Percentiles rank a stretch among this genome's conserved stretches.
Conservation (phyloP, 2,113 vertebrate species). For the Alethe castanea region DNA sequence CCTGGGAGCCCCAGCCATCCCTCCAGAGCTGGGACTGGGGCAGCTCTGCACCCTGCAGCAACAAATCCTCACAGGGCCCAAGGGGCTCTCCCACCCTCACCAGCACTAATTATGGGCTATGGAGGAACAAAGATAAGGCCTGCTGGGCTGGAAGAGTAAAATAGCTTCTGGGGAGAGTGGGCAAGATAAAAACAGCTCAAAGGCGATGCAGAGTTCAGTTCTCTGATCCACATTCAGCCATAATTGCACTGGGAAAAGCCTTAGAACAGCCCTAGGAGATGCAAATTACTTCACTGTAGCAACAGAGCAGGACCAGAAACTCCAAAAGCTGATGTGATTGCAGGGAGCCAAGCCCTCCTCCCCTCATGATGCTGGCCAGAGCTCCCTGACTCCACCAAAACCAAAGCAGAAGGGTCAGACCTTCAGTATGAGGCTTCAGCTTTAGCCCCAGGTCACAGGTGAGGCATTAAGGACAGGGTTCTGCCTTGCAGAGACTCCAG, state of each 20-base stretch:
- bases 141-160: neutral
- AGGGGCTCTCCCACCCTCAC: neutral
- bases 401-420: neutral
- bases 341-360: neutral
- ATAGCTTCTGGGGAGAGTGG: neutral
- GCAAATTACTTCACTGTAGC: neutral
- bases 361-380: rapidly evolving
- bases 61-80: neutral
- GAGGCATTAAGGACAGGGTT: too few species aligned
- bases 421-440: rapidly evolving
- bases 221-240: neutral
- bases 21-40: neutral
- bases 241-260: neutral
- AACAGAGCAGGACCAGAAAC: neutral
- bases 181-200: neutral
- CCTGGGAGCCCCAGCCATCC: neutral
- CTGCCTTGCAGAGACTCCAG: neutral
- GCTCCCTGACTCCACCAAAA: neutral
- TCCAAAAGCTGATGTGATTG: rapidly evolving
- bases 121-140: neutral
- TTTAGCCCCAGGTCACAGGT: neutral
- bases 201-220: neutral
- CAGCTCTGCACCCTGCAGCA: neutral
- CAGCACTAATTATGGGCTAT: neutral
- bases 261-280: neutral